Conservation (phyloP, 2,888 invertebrate species). For the Diploptera punctata region DNA sequence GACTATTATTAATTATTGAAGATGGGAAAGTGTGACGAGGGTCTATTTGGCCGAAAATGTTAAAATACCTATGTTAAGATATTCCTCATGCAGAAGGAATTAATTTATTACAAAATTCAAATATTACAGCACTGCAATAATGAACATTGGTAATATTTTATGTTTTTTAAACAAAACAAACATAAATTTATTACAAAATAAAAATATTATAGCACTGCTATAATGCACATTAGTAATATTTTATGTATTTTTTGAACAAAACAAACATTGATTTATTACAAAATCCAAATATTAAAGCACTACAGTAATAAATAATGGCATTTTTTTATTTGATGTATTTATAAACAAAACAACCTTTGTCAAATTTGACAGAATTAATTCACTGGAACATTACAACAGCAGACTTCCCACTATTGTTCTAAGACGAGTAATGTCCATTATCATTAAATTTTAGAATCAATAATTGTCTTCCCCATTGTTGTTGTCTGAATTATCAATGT, state of each 20-base stretch:
- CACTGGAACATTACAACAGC: not conserved
- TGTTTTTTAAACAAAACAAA: no score
- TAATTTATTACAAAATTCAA: not conserved
- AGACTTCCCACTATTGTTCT: not conserved
- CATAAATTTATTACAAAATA: no score
- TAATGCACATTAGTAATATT: slow-evolving; percentile 8
- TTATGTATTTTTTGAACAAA: slow-evolving; percentile 5
- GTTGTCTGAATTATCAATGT: not conserved
- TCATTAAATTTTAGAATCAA: not conserved
- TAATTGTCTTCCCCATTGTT: not conserved
- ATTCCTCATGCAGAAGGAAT: not conserved
- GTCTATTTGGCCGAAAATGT: not conserved
- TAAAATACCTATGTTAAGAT: not conserved
- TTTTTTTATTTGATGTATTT: no score
- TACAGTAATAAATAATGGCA: slow-evolving; percentile 2
- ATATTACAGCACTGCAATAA: slow-evolving; percentile 2
- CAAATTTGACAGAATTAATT: slow-evolving; percentile 4
- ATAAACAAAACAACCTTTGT: no score
- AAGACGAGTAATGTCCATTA: not conserved
- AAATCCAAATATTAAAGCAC: not conserved
- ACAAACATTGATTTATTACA: not conserved
- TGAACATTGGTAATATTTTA: no score
- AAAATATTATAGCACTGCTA: not conserved
- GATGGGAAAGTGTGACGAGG: not conserved
- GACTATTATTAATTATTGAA: not conserved